phyloP scores from a whole-genome alignment of 1,140 invertebrate species.

The Drosophila lowei region DNA sequence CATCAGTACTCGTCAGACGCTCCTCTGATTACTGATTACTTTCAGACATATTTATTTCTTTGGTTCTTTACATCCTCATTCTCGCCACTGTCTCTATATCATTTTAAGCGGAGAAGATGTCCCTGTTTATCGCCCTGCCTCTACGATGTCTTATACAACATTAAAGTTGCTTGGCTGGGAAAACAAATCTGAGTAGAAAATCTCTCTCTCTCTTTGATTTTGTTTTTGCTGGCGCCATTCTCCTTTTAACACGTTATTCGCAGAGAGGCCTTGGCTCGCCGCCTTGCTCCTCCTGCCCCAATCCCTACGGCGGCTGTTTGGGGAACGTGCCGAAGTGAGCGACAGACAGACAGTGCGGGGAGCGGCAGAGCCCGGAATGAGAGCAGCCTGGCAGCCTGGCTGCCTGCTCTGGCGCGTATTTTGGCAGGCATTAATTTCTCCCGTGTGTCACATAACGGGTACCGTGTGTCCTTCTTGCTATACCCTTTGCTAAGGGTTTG shows the following conservation, averaged over 20 bases:
- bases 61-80: too few relatives aligned
- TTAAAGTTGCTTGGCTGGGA: conserved; percentile 11
- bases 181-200: conserved; percentile 37
- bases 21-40: too few relatives aligned
- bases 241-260: conserved; percentile 18
- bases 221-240: conserved; percentile 12
- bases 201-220: conserved; percentile 33
- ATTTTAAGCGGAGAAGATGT: too few relatives aligned
- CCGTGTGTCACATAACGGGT: conserved; percentile 70
- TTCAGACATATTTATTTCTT: too few relatives aligned
- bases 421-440: conserved; percentile 77
- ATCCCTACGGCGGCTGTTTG: conserved; percentile 41
- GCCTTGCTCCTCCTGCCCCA: neutral
- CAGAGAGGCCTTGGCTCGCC: neutral
- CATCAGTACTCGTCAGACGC: too few relatives aligned
- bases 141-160: neutral
- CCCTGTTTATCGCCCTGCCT: neutral
- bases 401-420: conserved; percentile 28
- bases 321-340: conserved; percentile 49
- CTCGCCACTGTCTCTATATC: too few relatives aligned
- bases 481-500: neutral
- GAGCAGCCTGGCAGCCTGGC: conserved; percentile 10
- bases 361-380: conserved; percentile 23
- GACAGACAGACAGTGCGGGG: too few relatives aligned
- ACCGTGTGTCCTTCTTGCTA: conserved; percentile 7